Percentiles rank a stretch among this genome's conserved stretches.
Evolutionary conservation across 2,113 vertebrate genomes (phyloP).

Genomic region (Actenoides lindsayi): DNA sequence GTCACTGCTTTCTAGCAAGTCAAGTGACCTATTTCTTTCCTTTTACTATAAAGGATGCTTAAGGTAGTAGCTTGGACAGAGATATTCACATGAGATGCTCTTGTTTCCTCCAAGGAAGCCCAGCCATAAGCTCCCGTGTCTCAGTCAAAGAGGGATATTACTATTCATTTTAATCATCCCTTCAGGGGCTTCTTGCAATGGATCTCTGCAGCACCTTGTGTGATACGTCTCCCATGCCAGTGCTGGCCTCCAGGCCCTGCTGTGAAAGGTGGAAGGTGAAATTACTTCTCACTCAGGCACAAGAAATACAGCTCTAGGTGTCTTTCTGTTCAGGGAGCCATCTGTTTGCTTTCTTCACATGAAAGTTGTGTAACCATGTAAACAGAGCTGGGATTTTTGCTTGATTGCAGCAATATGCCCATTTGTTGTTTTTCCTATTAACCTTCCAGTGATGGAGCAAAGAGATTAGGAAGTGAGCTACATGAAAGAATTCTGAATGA

Average conservation of each 20-base stretch:
- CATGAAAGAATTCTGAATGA: constrained; percentile 34
- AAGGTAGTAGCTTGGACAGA: neutral
- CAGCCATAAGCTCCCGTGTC: neutral
- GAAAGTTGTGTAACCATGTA: neutral
- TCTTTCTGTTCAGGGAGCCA: neutral
- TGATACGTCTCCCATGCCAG: neutral
- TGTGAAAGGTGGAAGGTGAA: neutral
- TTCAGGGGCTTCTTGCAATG: neutral
- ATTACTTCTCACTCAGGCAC: neutral
- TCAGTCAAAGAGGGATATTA: neutral
- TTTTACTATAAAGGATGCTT: neutral
- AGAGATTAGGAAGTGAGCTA: constrained; percentile 35
- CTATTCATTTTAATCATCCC: neutral
- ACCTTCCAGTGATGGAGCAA: constrained; percentile 24
- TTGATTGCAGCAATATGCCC: constrained; percentile 27
- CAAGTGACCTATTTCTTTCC: neutral
- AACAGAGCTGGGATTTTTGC: neutral
- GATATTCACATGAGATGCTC: neutral
- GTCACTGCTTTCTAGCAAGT: neutral
- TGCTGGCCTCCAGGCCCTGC: neutral
- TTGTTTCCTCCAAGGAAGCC: neutral
- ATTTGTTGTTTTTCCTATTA: constrained; percentile 35
- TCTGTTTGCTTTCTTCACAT: neutral
- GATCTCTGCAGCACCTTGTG: neutral
- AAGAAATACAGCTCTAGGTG: neutral